Evolutionary conservation across 2,888 invertebrate species (phyloP).

Genomic region (Deroplatys truncata): DNA sequence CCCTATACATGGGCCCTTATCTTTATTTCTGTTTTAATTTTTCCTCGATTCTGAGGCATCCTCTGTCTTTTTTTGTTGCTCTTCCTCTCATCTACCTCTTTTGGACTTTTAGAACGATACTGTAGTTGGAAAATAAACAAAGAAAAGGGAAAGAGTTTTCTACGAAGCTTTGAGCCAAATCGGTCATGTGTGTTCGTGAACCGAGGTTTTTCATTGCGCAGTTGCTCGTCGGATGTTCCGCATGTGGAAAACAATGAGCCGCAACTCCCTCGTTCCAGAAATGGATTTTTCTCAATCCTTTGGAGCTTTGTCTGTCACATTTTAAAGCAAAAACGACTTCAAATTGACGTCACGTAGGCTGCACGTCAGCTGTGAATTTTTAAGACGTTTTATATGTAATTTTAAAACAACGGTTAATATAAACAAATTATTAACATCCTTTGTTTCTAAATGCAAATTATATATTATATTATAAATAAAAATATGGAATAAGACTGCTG

Average conservation of each 20-base stretch:
- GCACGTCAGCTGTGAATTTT: too few relatives aligned
- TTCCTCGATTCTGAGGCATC: background rate
- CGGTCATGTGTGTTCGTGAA: background rate
- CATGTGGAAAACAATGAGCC: background rate
- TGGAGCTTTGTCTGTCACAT: background rate
- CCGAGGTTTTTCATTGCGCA: background rate
- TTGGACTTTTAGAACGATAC: background rate
- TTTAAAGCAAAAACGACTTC: background rate
- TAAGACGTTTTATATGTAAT: too few relatives aligned
- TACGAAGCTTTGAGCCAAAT: slow-evolving; percentile 1
- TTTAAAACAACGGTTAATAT: too few relatives aligned
- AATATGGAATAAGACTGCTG: too few relatives aligned
- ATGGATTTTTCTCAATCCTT: background rate
- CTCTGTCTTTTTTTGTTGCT: background rate
- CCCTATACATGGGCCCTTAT: background rate
- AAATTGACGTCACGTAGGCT: too few relatives aligned
- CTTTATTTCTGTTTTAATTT: slow-evolving; percentile 8
- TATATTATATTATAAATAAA: too few relatives aligned
- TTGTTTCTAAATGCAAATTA: too few relatives aligned
- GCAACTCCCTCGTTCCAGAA: background rate
- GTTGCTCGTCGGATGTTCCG: background rate
- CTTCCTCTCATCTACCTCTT: background rate
- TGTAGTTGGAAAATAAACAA: background rate
- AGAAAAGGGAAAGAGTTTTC: background rate
- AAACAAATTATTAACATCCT: too few relatives aligned